Evolutionary conservation across 2,888 invertebrate genomes (phyloP).

Genomic region (Hyposoter didymator): DNA sequence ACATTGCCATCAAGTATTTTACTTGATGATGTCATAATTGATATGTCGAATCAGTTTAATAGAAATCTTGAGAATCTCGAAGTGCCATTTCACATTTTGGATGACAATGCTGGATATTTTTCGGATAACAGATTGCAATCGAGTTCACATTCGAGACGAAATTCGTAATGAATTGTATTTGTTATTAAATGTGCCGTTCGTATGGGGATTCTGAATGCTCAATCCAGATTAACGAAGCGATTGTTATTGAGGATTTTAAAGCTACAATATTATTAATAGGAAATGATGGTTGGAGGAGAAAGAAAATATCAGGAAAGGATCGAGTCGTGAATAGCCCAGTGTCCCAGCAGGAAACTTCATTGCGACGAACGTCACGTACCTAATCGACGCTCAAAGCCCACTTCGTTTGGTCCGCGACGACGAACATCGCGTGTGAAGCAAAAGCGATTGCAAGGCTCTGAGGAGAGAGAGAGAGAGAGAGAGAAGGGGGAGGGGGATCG

Average conservation of each 20-base stretch:
- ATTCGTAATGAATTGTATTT: background rate
- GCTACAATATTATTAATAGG: background rate
- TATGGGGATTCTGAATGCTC: background rate
- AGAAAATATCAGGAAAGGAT: slow-evolving; percentile 8
- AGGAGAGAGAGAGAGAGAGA: slow-evolving; percentile 6
- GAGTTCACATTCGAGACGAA: background rate
- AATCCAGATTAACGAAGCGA: background rate
- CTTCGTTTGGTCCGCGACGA: slow-evolving; percentile 51
- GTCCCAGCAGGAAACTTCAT: slow-evolving; percentile 49
- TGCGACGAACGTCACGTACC: slow-evolving; percentile 64
- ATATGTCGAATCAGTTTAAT: too few relatives aligned
- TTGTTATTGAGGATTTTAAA: background rate
- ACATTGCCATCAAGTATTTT: too few relatives aligned
- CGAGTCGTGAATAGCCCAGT: slow-evolving; percentile 41
- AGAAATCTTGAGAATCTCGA: too few relatives aligned
- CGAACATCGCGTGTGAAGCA: slow-evolving; percentile 19
- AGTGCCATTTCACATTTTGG: too few relatives aligned
- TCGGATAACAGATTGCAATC: background rate
- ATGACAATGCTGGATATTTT: too few relatives aligned
- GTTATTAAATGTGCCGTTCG: background rate
- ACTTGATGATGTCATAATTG: too few relatives aligned
- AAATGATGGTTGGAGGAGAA: background rate
- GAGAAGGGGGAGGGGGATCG: slow-evolving; percentile 6
- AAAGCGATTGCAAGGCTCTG: slow-evolving; percentile 4
- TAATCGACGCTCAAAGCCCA: slow-evolving; percentile 65